Evolutionary conservation across 2,113 vertebrate genomes (phyloP).

Genomic region (Silurus asotus): DNA sequence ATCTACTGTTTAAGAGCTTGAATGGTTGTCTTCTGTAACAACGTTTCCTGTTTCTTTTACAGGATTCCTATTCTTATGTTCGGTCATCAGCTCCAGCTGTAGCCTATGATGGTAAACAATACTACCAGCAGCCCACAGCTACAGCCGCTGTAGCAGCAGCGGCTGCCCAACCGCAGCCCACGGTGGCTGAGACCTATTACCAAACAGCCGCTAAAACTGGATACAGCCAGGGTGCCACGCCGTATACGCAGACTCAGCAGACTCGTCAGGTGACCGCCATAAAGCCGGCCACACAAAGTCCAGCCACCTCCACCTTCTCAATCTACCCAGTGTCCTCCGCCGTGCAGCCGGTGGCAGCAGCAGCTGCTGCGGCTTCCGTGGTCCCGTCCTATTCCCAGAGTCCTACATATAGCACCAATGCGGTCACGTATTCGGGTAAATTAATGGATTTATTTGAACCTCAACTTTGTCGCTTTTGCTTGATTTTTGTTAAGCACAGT

Average conservation of each 20-base stretch:
- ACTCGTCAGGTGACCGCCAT: constrained; percentile 96
- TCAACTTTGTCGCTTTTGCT: too few species aligned
- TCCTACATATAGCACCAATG: constrained; percentile 95
- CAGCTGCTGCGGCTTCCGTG: constrained; percentile 80
- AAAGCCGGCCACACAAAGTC: constrained; percentile 92
- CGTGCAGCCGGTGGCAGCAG: constrained; percentile 86
- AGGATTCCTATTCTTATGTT: constrained; percentile 96
- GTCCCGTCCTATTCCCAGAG: constrained; percentile 96
- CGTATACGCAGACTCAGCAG: constrained; percentile 95
- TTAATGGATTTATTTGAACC: not conserved
- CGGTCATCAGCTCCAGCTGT: constrained; percentile 91
- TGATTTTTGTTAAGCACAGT: not conserved
- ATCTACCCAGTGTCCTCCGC: constrained; percentile 96
- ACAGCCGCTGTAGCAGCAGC: constrained; percentile 84
- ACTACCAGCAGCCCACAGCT: constrained; percentile 92
- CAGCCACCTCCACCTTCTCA: constrained; percentile 92
- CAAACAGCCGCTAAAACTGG: constrained; percentile 93
- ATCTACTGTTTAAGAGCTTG: not conserved
- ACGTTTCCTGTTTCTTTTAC: constrained; percentile 41
- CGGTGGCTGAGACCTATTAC: constrained; percentile 95
- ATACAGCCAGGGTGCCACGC: constrained; percentile 92
- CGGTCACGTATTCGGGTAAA: constrained; percentile 95
- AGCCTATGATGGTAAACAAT: constrained; percentile 94
- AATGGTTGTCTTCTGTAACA: not conserved
- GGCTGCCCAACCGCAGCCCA: constrained; percentile 86